Base-by-base conservation (phyloP, 2,797 vertebrate species). In the Macrochelys suwanniensis region DNA sequence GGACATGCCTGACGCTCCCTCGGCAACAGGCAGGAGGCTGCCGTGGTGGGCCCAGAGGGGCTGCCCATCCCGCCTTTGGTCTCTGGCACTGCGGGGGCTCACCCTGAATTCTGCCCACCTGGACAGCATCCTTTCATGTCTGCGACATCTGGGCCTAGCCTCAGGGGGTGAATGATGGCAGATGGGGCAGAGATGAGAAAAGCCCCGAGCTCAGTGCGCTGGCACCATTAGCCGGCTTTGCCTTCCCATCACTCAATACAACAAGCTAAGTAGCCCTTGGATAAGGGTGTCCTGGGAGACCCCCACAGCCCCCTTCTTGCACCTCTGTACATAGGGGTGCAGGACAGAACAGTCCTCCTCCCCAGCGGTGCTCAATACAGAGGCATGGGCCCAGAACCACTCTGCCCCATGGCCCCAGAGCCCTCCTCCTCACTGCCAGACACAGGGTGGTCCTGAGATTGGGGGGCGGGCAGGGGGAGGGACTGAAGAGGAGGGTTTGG, bases 1-100 rank as follows among this genome's bases (percentile, higher is more conserved):
- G n/a, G 65, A n/a, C 19, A 10, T 19, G 33, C 13, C 61, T n/a
- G 33, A 19, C 4, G 15, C 15, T 68, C 61, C n/a, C 61, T 68
- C 61, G 8, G 9, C 33, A 15, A 45, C 4, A 3, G 37, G 65
- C 19, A 68, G 8, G 65, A 68, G 68, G 68, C 26, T 4, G 28
- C 47, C 15, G 28, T 5, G 28, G 28, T 47, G 11, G 23, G 10
- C 25, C 11, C 2, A 31, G 54, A 65, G 59, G 80, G 42, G 82
- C 25, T 0, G 0, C 28, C 42, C 78, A 3, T 42, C 49, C 13
- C 71, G 0, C 0, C 57, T 79, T 87, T 13, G 4, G 19, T 21
- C 31, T 3, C 0, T 0, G 42, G 37, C 59, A 13, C 5, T 0
- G 0, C 11, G 15, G 47, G 57, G n/a, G 84, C 61, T 85, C 16